These are phyloP conservation scores for human (Homo sapiens) DNA, from an alignment of 2,113 vertebrate species.

Conservation along the genomic window DNA sequence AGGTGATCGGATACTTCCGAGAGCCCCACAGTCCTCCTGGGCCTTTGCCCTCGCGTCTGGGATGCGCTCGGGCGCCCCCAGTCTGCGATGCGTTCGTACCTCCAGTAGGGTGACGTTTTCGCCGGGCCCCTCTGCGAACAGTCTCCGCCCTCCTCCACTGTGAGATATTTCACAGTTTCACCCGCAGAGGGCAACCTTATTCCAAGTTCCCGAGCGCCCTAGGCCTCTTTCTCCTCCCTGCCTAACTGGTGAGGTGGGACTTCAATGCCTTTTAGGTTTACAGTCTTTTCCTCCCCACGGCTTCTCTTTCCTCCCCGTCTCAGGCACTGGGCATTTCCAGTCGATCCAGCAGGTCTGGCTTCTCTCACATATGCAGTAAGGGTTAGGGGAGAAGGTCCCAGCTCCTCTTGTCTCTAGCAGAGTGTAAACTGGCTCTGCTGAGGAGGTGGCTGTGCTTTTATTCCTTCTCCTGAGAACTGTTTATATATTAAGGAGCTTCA, in stretches of 20 bases:
- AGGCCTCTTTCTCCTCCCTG: accelerated
- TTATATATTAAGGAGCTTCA: not conserved
- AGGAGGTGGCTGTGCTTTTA: not conserved
- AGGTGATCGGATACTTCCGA: not conserved
- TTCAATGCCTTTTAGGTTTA: accelerated
- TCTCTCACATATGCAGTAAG: not conserved
- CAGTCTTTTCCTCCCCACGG: not conserved
- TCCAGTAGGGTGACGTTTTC: accelerated
- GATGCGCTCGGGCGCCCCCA: not conserved
- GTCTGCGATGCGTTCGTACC: not conserved
- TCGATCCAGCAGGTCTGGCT: not conserved
- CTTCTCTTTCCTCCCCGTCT: not conserved
- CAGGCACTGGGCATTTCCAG: not conserved
- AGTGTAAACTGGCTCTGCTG: not conserved
- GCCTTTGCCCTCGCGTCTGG: no score
- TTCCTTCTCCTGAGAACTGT: not conserved
- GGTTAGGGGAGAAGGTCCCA: not conserved
- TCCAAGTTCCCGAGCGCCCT: not conserved
- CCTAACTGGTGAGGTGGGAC: not conserved
- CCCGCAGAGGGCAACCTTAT: conserved; percentile 50
- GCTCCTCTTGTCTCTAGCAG: not conserved
- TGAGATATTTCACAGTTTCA: not conserved
- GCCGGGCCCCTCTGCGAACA: accelerated
- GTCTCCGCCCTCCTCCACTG: accelerated
- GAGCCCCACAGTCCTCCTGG: not conserved